Percentiles rank a stretch among this genome's conserved stretches.
phyloP scores from a whole-genome alignment of 2,888 invertebrate species.

The Sinodicranocentrus sp. region DNA sequence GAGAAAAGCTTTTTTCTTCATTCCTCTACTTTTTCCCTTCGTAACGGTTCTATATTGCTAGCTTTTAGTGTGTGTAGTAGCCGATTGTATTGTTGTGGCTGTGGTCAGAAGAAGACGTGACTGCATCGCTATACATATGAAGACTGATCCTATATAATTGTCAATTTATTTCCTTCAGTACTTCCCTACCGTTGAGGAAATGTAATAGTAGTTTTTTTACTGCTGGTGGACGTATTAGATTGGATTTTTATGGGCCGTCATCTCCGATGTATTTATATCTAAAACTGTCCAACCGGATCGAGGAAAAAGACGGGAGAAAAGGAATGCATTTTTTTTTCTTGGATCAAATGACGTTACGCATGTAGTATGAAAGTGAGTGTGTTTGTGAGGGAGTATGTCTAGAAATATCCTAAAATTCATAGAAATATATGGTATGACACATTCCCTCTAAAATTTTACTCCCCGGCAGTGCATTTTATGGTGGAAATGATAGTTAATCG shows the following conservation, averaged over 20 bases:
- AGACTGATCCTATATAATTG: slow-evolving; percentile 43
- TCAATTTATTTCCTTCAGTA: slow-evolving; percentile 61
- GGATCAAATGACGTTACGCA: not conserved
- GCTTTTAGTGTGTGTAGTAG: too few relatives aligned
- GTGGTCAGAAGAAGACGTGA: too few relatives aligned
- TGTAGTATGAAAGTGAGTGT: not conserved
- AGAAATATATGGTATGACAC: not conserved
- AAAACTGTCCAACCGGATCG: slow-evolving; percentile 56
- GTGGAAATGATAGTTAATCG: slow-evolving; percentile 45
- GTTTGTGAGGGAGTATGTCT: not conserved
- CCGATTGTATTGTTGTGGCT: too few relatives aligned
- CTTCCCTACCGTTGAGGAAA: slow-evolving; percentile 44
- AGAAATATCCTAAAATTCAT: not conserved
- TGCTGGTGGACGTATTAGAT: slow-evolving; percentile 64
- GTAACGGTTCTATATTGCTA: too few relatives aligned
- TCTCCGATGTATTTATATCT: slow-evolving; percentile 64
- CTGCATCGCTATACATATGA: too few relatives aligned
- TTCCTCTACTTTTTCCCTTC: slow-evolving; percentile 6
- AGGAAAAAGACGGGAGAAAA: not conserved
- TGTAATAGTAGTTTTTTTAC: slow-evolving; percentile 61
- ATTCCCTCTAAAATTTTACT: not conserved
- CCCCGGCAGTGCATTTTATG: not conserved
- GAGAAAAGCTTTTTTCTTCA: not conserved
- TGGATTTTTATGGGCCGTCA: slow-evolving; percentile 66
- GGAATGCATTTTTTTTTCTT: not conserved